Base-by-base conservation (phyloP, 1,140 invertebrate genomes). In the Penaeus japonicus region DNA sequence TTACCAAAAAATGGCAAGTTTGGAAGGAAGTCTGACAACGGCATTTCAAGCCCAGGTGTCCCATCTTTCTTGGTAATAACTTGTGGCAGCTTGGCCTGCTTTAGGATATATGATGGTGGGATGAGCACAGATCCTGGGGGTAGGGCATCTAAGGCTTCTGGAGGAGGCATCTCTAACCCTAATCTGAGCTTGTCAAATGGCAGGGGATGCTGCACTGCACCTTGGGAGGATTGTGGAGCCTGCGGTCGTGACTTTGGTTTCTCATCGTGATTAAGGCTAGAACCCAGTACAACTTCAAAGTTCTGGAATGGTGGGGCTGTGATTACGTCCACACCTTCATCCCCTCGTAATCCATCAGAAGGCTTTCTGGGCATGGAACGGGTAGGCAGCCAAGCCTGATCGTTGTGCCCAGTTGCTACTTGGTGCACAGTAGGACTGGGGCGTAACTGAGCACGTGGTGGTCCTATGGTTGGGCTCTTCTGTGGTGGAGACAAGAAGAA, bases 131-230 rank as follows among this genome's bases (percentile, higher is more conserved):
- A 86, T n/a, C 90, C 90, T 53, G 87, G 87, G 4, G 90, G 90
- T 47, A 90, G 81, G 20, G 90, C 90, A 18, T 85, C 83, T 27
- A 90, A 57, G 17, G 90, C 90, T 17, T 90, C 90, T 20, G 90
- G 90, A n/a, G 90, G 90, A 30, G 90, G 90, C 90, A 90, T 90
- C 24, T 89, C 85, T 17, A 90, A 54, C 5, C 90, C 90, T 12
- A 90, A 57, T 62, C 62, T 85, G 2, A 90, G 55, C 35, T 89
- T 85, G 55, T 75, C 70, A n/a, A 85, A 81, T 53, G 80, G 79
- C 3, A 84, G 87, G 55, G 81, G 75, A 62, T 32, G 32, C 70
- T 65, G 30, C 53, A 75, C 17, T 53, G 54, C 22, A 17, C 32
- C 32, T 47, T 32, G 30, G 30, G 73, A 35, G 73, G 20, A 35